A percentile compares a stretch with the other conserved stretches of the same genome.
phyloP scores from a whole-genome alignment of 2,888 invertebrate genomes.

The Emmelina monodactyla region DNA sequence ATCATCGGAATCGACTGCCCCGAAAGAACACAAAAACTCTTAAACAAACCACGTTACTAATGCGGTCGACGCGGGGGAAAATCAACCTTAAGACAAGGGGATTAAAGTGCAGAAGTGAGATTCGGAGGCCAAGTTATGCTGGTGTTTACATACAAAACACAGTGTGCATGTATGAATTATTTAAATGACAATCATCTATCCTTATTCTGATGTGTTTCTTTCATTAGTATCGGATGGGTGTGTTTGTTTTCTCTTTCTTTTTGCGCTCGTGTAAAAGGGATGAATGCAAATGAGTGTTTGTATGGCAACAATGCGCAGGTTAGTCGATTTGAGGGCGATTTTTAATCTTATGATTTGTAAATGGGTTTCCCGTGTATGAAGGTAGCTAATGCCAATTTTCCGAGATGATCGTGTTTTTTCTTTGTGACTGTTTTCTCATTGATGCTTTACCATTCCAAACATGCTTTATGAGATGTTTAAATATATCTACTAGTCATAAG shows the following conservation, averaged over 20 bases:
- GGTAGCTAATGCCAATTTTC: too few species aligned
- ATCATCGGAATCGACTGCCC: background rate
- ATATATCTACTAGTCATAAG: too few species aligned
- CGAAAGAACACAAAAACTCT: background rate
- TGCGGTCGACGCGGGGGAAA: background rate
- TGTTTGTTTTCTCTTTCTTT: slow-evolving; percentile 8
- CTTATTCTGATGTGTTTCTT: slow-evolving; percentile 57
- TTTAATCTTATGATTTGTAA: too few species aligned
- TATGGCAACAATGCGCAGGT: too few species aligned
- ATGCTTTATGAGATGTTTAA: too few species aligned
- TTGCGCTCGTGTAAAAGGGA: slow-evolving; percentile 5
- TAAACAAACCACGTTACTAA: too few species aligned
- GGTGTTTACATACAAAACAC: slow-evolving; percentile 6
- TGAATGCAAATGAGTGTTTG: too few species aligned
- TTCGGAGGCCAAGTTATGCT: background rate
- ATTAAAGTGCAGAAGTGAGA: background rate
- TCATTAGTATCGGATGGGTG: slow-evolving; percentile 42
- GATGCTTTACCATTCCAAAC: too few species aligned
- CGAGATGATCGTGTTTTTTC: too few species aligned
- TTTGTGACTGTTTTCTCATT: too few species aligned
- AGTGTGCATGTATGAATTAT: slow-evolving; percentile 49
- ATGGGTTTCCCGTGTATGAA: too few species aligned
- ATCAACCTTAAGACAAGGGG: background rate
- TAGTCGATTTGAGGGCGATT: too few species aligned
- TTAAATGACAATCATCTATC: slow-evolving; percentile 60